These are phyloP conservation scores for Oryzias celebensis DNA, from an alignment of 2,113 vertebrate genomes.

Conservation along the genomic window DNA sequence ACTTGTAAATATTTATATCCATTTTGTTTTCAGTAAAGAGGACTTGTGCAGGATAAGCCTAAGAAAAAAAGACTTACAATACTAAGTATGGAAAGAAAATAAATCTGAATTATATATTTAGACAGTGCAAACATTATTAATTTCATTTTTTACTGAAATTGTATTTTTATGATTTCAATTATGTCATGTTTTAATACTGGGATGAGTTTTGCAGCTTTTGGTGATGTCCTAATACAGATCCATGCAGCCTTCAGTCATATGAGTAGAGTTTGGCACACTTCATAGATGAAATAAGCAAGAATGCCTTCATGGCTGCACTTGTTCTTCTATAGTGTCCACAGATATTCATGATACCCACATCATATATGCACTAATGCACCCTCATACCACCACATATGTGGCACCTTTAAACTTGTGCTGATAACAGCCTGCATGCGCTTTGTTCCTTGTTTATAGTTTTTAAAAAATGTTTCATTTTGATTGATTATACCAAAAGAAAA, in stretches of 20 bases:
- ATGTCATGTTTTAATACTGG: background rate
- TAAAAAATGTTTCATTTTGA: background rate
- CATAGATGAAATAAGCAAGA: background rate
- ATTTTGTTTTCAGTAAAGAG: too few species aligned
- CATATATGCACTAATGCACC: background rate
- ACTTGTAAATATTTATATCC: too few species aligned
- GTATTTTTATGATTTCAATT: background rate
- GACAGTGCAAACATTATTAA: background rate
- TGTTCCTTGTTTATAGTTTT: background rate
- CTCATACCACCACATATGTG: background rate
- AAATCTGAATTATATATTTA: too few species aligned
- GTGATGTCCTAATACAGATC: background rate
- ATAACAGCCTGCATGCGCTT: background rate
- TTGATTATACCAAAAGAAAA: background rate
- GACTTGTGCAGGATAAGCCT: too few species aligned
- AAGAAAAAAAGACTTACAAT: too few species aligned
- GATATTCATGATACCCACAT: background rate
- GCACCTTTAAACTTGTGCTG: background rate
- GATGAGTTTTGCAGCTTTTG: too few species aligned
- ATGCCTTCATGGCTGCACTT: background rate
- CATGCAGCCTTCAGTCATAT: background rate
- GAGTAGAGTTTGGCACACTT: background rate
- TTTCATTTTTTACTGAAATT: background rate
- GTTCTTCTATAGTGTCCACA: background rate
- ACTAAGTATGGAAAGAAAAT: too few species aligned